These are phyloP conservation scores for Thamnaconus septentrionalis DNA, from an alignment of 2,113 vertebrate genomes.

Conservation along the genomic window DNA sequence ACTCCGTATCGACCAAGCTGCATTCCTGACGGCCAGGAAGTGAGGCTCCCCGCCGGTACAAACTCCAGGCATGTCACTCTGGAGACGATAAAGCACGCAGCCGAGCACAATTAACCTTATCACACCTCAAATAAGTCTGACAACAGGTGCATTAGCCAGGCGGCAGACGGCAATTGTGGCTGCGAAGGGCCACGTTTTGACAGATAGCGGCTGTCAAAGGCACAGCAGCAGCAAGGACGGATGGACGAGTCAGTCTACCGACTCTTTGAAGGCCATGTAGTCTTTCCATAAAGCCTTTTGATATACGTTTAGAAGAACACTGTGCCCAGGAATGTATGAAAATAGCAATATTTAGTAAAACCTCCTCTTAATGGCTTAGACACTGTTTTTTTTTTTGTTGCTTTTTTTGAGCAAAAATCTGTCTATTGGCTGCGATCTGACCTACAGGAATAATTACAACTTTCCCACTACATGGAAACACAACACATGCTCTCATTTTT, in stretches of 20 bases:
- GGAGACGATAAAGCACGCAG: slow-evolving; percentile 43
- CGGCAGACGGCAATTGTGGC: slow-evolving; percentile 26
- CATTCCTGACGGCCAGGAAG: slow-evolving; percentile 36
- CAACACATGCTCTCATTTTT: too few relatives aligned
- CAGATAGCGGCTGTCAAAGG: slow-evolving; percentile 53
- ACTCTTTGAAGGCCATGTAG: too few relatives aligned
- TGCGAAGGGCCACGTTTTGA: slow-evolving; percentile 35
- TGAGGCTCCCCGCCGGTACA: slow-evolving; percentile 19
- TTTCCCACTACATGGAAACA: too few relatives aligned
- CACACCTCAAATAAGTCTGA: slow-evolving; percentile 52
- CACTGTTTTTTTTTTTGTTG: neutral
- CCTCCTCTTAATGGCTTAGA: slow-evolving; percentile 15
- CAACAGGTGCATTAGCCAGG: slow-evolving; percentile 54
- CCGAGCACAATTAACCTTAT: slow-evolving; percentile 55
- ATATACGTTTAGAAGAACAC: too few relatives aligned
- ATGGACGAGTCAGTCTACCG: slow-evolving; percentile 21
- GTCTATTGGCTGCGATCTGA: too few relatives aligned
- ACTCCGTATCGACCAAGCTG: slow-evolving; percentile 11
- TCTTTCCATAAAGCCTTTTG: too few relatives aligned
- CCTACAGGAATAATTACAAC: too few relatives aligned
- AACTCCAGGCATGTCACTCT: slow-evolving; percentile 38
- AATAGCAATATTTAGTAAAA: too few relatives aligned
- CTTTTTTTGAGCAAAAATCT: too few relatives aligned
- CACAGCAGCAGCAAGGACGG: slow-evolving; percentile 17
- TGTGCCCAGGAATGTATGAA: too few relatives aligned